Percentiles rank a stretch among this genome's conserved stretches.
Evolutionary conservation across 2,797 vertebrate species (phyloP).

Genomic region (Cynopterus sphinx): DNA sequence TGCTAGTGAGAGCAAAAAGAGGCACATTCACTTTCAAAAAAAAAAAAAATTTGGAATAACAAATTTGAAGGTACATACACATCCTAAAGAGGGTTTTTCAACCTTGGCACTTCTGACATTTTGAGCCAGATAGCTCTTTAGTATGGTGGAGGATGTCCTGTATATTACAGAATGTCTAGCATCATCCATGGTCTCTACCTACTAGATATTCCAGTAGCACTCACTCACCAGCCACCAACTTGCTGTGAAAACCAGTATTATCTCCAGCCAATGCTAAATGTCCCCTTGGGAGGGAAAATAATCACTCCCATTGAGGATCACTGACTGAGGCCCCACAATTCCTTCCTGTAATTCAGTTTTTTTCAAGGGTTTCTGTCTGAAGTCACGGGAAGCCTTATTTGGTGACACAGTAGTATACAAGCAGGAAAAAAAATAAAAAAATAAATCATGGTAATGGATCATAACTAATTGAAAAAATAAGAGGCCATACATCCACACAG

Average conservation of each 20-base stretch:
- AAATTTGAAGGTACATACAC: not conserved
- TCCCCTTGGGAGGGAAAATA: too few species aligned
- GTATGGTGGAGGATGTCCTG: not conserved
- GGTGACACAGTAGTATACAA: not conserved
- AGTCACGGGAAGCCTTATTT: not conserved
- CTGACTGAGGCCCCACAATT: not conserved
- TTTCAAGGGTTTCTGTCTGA: not conserved
- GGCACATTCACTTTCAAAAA: not conserved
- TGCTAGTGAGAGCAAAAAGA: not conserved
- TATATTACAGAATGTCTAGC: not conserved
- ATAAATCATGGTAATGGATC: not conserved
- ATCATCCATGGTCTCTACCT: not conserved
- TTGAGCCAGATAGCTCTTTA: not conserved
- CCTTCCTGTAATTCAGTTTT: not conserved
- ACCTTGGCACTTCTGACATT: not conserved
- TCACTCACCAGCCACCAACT: not conserved
- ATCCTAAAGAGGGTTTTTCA: not conserved
- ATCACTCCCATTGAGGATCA: not conserved
- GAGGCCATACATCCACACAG: not conserved
- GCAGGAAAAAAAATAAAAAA: not conserved
- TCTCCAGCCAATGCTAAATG: not conserved
- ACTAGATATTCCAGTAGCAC: not conserved
- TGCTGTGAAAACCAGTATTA: not conserved
- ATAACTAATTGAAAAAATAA: not conserved
- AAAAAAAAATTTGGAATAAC: not conserved